Evolutionary conservation across 2,797 vertebrate species (phyloP), one percentile per base, ranked within the genome.

Genomic region (Rhincodon typus): DNA sequence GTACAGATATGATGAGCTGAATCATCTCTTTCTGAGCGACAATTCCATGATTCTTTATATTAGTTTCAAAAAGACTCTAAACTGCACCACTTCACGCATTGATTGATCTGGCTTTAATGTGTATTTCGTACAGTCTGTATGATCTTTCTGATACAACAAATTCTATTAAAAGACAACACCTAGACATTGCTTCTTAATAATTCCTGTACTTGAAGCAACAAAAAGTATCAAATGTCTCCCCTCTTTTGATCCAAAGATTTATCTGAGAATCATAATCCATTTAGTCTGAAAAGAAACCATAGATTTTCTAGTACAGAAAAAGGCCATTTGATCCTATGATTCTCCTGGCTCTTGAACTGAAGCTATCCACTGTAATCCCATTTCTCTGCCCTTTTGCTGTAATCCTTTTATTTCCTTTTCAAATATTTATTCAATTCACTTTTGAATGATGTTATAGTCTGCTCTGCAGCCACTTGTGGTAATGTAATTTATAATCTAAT

Each of bases 361-460:
- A 88, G 86, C 2, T 91, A 66, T 91, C 88, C n/a, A 38, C 30
- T 84, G 15, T 38, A 91, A 91, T 91, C 57, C 57, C 3, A 66
- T 91, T 91, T 34, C 57, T 34, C 88, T 91, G 57, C 12, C 50
- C 25, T 57, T 88, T 88, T 27, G 38, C 27, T 57, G 23, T 90
- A 57, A 90, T 62, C 87, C 50, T 90, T 91, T 91, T 91, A 91
- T 91, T 66, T 91, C 57, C 88, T 62, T 91, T 91, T 91, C 62
- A 93, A 93, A 93, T 93, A 69, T 67, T 23, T 67, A 93, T 69
- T 93, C 90, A 67, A 93, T 93, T 93, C n/a, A 8, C 25, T 67
- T 91, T 69, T 90, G 25, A 67, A 67, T 50, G 25, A 69, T 67
- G 34, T 69, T 90, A 62, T 90, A 62, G 57, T 34, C 53, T 90